Evolutionary conservation across 1,140 invertebrate species (phyloP).

Genomic region (Apis florea): DNA sequence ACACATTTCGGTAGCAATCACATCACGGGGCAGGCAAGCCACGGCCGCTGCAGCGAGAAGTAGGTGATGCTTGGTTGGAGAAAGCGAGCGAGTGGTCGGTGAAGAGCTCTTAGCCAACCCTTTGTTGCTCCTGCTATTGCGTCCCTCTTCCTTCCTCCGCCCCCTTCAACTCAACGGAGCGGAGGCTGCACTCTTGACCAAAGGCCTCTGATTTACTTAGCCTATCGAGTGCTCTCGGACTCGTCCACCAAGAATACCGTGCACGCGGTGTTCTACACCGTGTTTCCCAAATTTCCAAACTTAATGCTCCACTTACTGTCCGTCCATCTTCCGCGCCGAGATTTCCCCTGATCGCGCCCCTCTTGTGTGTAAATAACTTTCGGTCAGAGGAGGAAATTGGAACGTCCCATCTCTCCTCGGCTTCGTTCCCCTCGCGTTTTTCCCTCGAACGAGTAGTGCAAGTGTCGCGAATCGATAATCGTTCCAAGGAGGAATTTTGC

Average conservation of each 20-base stretch:
- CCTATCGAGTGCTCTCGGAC: constrained; percentile 74
- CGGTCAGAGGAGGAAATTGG: too few relatives aligned
- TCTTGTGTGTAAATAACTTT: constrained; percentile 25
- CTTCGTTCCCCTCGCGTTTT: neutral
- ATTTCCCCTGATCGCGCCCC: constrained; percentile 16
- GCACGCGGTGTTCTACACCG: constrained; percentile 5
- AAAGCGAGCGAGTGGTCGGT: constrained; percentile 72
- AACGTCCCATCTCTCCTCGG: neutral
- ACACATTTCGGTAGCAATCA: constrained; percentile 78
- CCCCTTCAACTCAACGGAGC: constrained; percentile 21
- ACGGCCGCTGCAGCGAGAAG: constrained; percentile 51
- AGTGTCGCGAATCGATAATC: constrained; percentile 1
- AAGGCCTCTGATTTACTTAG: constrained; percentile 78
- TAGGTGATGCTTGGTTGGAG: constrained; percentile 72
- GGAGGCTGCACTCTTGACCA: constrained; percentile 66
- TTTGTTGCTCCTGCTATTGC: constrained; percentile 71
- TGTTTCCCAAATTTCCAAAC: constrained; percentile 63
- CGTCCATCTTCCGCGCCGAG: constrained; percentile 31
- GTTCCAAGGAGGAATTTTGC: constrained; percentile 14
- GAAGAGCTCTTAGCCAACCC: constrained; percentile 77
- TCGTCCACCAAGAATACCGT: constrained; percentile 69
- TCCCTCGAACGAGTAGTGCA: too few relatives aligned
- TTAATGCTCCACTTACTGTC: constrained; percentile 64
- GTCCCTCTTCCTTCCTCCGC: constrained; percentile 31
- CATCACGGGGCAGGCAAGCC: constrained; percentile 71